Conservation (phyloP, 2,797 vertebrate species). For the Tinamus major region DNA sequence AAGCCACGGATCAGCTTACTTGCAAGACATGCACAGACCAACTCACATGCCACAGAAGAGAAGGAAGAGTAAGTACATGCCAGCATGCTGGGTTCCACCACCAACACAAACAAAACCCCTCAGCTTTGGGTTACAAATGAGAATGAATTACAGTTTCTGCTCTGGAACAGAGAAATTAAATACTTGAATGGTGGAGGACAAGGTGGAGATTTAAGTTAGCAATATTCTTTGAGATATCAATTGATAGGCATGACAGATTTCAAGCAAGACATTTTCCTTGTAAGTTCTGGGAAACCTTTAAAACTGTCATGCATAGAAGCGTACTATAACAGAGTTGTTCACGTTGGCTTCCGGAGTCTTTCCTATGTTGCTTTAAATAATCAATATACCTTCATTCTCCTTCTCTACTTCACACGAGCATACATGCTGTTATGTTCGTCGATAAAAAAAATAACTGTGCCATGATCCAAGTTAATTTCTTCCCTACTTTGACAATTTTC, state of each 20-base stretch:
- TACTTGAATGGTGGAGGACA: background rate
- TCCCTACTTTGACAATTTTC: background rate
- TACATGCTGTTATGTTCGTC: background rate
- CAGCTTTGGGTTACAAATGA: background rate
- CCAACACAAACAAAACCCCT: background rate
- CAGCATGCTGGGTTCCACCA: background rate
- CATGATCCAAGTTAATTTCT: background rate
- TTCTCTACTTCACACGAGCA: background rate
- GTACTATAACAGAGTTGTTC: background rate
- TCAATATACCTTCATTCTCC: background rate
- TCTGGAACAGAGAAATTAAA: background rate
- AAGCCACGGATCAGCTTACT: background rate
- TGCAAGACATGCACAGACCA: background rate
- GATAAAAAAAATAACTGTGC: background rate
- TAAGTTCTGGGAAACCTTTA: background rate
- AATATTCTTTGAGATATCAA: background rate
- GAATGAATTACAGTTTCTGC: background rate
- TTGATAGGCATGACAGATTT: background rate
- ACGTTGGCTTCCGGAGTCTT: background rate
- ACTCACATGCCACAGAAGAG: background rate
- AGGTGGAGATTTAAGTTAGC: background rate
- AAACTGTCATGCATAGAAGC: background rate
- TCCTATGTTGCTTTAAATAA: background rate
- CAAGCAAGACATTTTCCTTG: background rate
- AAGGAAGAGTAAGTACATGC: background rate